Percentiles rank a stretch among this genome's conserved stretches.
These are phyloP conservation scores for Rhinopomastus cyanomelas DNA, from an alignment of 2,113 vertebrate species.

Conservation along the genomic window DNA sequence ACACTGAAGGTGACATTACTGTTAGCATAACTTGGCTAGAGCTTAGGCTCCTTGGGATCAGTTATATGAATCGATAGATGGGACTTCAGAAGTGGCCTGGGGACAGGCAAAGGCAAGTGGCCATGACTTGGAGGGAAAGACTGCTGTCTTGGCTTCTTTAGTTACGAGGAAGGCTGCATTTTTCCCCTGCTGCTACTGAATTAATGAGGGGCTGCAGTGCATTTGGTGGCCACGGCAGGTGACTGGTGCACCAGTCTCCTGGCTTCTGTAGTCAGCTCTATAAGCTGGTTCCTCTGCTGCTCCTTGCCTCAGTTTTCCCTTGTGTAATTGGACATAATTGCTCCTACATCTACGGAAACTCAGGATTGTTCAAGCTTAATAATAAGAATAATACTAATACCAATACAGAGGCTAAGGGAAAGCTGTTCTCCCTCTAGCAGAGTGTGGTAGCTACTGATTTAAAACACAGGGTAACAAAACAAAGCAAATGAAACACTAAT, in stretches of 20 bases:
- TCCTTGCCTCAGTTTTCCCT: neutral
- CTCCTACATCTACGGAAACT: neutral
- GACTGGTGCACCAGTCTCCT: neutral
- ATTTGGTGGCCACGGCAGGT: neutral
- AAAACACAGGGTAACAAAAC: neutral
- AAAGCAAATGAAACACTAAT: neutral
- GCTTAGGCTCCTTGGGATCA: neutral
- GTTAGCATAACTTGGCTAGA: neutral
- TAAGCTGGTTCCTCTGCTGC: neutral
- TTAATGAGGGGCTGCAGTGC: neutral
- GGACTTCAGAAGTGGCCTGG: neutral
- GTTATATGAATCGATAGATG: neutral
- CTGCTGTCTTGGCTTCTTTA: neutral
- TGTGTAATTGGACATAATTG: neutral
- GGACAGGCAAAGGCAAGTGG: neutral
- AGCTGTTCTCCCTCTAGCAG: neutral
- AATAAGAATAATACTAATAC: neutral
- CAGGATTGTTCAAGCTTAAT: neutral
- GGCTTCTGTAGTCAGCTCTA: neutral
- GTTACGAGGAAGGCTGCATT: neutral
- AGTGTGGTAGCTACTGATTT: neutral
- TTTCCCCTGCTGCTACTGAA: neutral
- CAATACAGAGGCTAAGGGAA: neutral
- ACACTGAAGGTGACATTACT: neutral
- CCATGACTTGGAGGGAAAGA: neutral